Conservation (phyloP, 2,888 invertebrate species). For the Sinohyriopsis cumingii region DNA sequence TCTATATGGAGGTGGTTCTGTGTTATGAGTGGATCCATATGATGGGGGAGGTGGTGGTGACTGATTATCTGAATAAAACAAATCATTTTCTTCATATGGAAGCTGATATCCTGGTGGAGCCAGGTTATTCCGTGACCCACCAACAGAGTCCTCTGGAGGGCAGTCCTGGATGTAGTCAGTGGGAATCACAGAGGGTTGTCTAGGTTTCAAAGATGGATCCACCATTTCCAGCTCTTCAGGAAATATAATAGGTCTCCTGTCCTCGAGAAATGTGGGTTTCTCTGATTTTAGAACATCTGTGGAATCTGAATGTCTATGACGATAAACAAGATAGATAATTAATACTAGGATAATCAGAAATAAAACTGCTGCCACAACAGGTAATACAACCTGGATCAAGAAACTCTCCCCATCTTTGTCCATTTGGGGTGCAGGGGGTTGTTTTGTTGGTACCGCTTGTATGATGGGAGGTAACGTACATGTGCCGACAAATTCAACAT, state of each 20-base stretch:
- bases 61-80: conserved; percentile 5
- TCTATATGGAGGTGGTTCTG: conserved; percentile 41
- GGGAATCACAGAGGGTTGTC: conserved; percentile 45
- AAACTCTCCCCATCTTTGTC: conserved; percentile 21
- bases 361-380: conserved; percentile 35
- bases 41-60: conserved; percentile 16
- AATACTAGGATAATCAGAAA: conserved; percentile 32
- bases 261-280: conserved; percentile 53
- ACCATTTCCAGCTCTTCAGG: conserved; percentile 56
- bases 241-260: conserved; percentile 58
- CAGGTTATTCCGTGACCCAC: conserved; percentile 22
- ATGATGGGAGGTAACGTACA: conserved; percentile 25
- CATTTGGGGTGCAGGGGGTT: conserved; percentile 15
- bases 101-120: conserved; percentile 16
- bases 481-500: conserved; percentile 20
- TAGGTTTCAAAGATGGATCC: conserved; percentile 44
- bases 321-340: conserved; percentile 33
- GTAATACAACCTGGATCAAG: conserved; percentile 41
- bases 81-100: conserved; percentile 19
- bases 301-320: conserved; percentile 24
- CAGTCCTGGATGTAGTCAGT: conserved; percentile 36
- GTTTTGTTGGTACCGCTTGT: conserved; percentile 11
- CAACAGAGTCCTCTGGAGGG: conserved; percentile 27
- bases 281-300: conserved; percentile 42
- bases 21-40: conserved; percentile 9